Conservation (phyloP, 2,797 vertebrate genomes). For the Chanos chanos region DNA sequence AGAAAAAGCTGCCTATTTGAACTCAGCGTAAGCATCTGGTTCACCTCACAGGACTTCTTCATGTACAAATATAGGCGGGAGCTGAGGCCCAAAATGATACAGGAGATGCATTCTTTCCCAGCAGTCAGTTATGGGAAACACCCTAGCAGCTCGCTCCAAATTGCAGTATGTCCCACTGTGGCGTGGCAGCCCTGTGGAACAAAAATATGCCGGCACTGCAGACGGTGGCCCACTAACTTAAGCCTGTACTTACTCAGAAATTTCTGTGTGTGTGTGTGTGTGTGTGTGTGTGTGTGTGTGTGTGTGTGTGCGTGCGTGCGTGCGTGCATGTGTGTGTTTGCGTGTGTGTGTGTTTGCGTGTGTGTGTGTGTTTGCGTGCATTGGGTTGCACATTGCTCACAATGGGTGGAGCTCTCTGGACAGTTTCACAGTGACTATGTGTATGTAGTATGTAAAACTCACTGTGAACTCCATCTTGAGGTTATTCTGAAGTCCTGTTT, state of each 20-base stretch:
- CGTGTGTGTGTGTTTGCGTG: neutral
- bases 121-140: conserved; percentile 53
- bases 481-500: conserved; percentile 20
- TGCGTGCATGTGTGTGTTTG: neutral
- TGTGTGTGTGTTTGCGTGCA: neutral
- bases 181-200: conserved; percentile 32
- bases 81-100: conserved; percentile 47
- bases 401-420: no score
- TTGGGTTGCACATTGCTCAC: no score
- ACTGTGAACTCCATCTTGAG: conserved; percentile 10
- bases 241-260: conserved; percentile 23
- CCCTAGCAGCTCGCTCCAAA: conserved; percentile 45
- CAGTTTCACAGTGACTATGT: no score
- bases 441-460: no score
- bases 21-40: conserved; percentile 56
- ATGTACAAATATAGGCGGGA: conserved; percentile 67
- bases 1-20: conserved; percentile 53
- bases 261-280: neutral
- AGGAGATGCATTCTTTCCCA: conserved; percentile 59
- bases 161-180: conserved; percentile 44
- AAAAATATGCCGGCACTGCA: conserved; percentile 38
- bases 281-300: neutral
- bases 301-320: neutral
- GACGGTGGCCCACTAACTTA: conserved; percentile 35
- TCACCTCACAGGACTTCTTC: conserved; percentile 52